Percentiles rank a stretch among this genome's conserved stretches.
Conservation (phyloP, 2,888 invertebrate genomes). For the Timema cristinae region DNA sequence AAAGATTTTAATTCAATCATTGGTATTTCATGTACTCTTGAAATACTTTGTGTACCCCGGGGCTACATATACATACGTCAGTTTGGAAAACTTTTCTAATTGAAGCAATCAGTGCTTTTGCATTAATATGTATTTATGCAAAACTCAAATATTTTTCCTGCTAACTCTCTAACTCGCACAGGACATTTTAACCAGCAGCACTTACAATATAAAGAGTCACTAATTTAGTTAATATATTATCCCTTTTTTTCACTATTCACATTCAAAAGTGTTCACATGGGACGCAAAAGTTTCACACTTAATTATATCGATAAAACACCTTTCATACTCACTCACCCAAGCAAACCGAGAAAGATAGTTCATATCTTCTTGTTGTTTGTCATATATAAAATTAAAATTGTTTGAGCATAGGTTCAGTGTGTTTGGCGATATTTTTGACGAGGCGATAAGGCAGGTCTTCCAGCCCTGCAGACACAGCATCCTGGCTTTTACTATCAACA, state of each 20-base stretch:
- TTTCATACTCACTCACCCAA: neutral
- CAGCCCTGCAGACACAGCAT: slow-evolving; percentile 93
- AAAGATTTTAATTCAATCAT: too few species aligned
- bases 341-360: neutral
- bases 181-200: too few species aligned
- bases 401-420: slow-evolving; percentile 53
- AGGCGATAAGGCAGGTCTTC: slow-evolving; percentile 85
- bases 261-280: too few species aligned
- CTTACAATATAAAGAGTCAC: neutral
- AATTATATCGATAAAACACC: slow-evolving; percentile 12
- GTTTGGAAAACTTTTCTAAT: too few species aligned
- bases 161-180: too few species aligned
- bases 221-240: slow-evolving; percentile 3
- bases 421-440: slow-evolving; percentile 95
- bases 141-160: too few species aligned
- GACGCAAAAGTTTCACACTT: too few species aligned
- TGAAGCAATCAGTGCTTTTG: too few species aligned
- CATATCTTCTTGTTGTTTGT: neutral
- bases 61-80: too few species aligned
- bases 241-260: neutral
- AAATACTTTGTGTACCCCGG: too few species aligned
- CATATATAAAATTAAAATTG: slow-evolving; percentile 18
- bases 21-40: too few species aligned
- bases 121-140: too few species aligned
- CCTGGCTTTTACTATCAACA: slow-evolving; percentile 96